Percentiles rank a stretch among this genome's conserved stretches.
Conservation (phyloP, 2,113 vertebrate genomes). For the Lagopus muta region DNA sequence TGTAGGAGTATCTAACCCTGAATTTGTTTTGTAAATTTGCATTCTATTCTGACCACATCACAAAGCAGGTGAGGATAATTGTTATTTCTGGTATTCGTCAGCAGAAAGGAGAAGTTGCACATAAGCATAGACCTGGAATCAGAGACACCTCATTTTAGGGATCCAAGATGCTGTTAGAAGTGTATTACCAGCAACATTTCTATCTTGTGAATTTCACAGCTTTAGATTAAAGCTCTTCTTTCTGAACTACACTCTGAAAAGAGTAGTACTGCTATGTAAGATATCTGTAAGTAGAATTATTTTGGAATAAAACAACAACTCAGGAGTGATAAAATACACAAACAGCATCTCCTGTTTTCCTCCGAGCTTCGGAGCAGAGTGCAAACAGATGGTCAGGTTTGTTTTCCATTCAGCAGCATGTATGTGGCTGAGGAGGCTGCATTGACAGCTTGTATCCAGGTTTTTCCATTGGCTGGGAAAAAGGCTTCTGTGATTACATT, state of each 20-base stretch:
- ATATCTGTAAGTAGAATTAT: conserved; percentile 9
- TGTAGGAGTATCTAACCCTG: neutral
- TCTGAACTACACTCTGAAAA: neutral
- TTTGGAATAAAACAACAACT: neutral
- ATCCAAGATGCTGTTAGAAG: neutral
- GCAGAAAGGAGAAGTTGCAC: neutral
- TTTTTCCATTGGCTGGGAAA: conserved; percentile 53
- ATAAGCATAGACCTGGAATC: neutral
- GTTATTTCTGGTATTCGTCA: neutral
- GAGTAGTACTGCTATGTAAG: neutral
- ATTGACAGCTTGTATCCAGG: conserved; percentile 62
- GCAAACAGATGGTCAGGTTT: neutral
- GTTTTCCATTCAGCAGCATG: conserved; percentile 59
- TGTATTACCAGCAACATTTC: too few relatives aligned
- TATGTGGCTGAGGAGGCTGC: neutral
- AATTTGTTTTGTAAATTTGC: neutral
- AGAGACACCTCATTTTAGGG: neutral
- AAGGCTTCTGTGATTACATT: conserved; percentile 50
- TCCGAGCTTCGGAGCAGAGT: conserved; percentile 13
- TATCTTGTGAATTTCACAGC: neutral
- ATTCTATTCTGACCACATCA: neutral
- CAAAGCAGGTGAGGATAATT: neutral
- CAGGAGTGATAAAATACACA: neutral
- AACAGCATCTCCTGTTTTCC: conserved; percentile 28
- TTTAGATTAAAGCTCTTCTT: neutral